phyloP scores from a whole-genome alignment of 2,113 vertebrate species.

The Upupa epops region DNA sequence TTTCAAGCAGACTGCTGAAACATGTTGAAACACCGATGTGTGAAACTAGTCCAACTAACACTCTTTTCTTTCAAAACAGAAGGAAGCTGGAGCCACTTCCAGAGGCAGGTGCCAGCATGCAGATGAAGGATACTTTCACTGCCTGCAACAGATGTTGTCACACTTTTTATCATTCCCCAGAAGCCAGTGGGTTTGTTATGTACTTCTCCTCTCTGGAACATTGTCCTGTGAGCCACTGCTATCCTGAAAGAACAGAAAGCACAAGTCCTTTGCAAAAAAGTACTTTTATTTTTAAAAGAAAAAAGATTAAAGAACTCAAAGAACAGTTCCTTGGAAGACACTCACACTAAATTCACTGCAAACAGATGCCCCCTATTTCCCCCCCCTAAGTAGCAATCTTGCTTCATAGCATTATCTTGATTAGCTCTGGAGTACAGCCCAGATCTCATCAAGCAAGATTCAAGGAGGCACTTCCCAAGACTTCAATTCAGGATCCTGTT shows the following conservation, averaged over 20 bases:
- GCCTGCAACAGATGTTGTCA: slow-evolving; percentile 88
- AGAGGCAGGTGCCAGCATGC: neutral
- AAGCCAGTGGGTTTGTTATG: slow-evolving; percentile 92
- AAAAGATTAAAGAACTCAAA: neutral
- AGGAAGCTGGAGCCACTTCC: neutral
- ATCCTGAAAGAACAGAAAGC: slow-evolving; percentile 82
- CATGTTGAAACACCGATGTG: neutral
- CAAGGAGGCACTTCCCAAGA: neutral
- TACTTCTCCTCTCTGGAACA: slow-evolving; percentile 95
- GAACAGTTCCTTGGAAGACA: neutral
- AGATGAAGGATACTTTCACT: slow-evolving; percentile 94
- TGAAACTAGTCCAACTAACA: neutral
- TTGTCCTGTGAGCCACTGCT: slow-evolving; percentile 92
- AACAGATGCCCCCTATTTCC: neutral
- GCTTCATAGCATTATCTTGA: slow-evolving; percentile 13
- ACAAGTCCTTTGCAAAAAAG: neutral
- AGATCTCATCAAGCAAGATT: slow-evolving; percentile 8
- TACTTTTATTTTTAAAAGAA: neutral
- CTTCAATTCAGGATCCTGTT: neutral
- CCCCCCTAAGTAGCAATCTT: neutral
- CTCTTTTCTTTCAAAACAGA: neutral
- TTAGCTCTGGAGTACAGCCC: slow-evolving; percentile 27
- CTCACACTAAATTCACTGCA: neutral
- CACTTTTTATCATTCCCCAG: slow-evolving; percentile 99
- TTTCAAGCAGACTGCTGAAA: neutral